phyloP scores from a whole-genome alignment of 2,888 invertebrate species.

The Erebia epiphron region DNA sequence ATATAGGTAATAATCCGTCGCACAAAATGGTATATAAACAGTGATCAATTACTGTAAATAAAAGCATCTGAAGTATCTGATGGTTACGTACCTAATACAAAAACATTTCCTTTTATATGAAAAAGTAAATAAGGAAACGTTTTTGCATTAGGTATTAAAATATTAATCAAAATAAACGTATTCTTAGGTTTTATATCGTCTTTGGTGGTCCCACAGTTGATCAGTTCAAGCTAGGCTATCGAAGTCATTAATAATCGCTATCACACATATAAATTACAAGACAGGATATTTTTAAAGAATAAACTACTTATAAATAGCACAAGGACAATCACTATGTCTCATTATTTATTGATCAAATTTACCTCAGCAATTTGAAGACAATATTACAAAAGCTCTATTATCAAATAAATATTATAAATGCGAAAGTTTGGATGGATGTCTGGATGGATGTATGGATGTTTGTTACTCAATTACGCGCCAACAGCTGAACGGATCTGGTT shows the following conservation, averaged over 20 bases:
- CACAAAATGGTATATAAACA: too few relatives aligned
- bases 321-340: background rate
- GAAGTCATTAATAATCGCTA: background rate
- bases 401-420: too few relatives aligned
- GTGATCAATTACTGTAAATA: too few relatives aligned
- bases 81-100: too few relatives aligned
- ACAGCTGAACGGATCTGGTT: too few relatives aligned
- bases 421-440: too few relatives aligned
- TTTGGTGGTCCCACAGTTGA: constrained; percentile 14
- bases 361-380: background rate
- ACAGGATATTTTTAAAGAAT: background rate
- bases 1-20: too few relatives aligned
- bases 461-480: too few relatives aligned
- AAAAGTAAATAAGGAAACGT: background rate
- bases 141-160: background rate
- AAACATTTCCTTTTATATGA: too few relatives aligned
- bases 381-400: too few relatives aligned
- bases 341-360: background rate
- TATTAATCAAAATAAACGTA: background rate
- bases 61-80: too few relatives aligned
- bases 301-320: background rate
- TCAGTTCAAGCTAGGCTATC: background rate
- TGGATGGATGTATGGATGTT: too few relatives aligned
- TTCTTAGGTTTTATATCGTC: constrained; percentile 6
- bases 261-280: background rate